Base-by-base conservation (phyloP, 2,888 invertebrate species). In the Ypsolopha sequella region DNA sequence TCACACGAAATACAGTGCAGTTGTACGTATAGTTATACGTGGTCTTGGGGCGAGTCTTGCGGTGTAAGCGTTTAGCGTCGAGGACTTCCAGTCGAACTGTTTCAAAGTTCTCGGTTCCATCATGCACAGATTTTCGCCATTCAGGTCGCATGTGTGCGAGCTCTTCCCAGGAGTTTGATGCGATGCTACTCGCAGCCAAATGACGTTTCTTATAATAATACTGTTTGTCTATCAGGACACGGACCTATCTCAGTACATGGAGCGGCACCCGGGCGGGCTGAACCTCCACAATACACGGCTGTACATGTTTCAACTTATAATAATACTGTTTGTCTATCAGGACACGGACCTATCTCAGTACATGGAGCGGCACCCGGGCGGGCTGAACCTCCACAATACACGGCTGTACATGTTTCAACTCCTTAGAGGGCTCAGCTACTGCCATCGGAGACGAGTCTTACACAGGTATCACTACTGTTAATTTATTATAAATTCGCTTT, bases 291-390 rank as follows among this genome's bases (percentile, higher is more conserved):
- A 98, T 88, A 97, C 97, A 60, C 92, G 96, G 76, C 89, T 98
- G 70, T 97, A 97, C 88, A 92, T 99, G 81, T 99, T 97, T 89
- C 99, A 99, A 89, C 89, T 99, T n/a, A n/a, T n/a, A 38, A n/a
- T 38, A 2, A n/a, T 6, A 3, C 6, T 38, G 39, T 38, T 38
- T 38, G 24, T 24, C 4, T 24, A 80, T 0, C 76, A 97, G 97
- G 96, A 98, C 88, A 98, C 98, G 68, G 99, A 99, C 88, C 89
- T 99, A 72, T 98, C 98, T 70, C 98, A 99, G 85, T 99, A 98
- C 84, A 94, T 99, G 92, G 99, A 99, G 87, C 91, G 95, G 82
- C 96, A 98, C 85, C 93, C 95, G 24, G 96, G 96, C 54, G 99
- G 99, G 39, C 89, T 99, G 66, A 95, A 96, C 79, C 94, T 95